A percentile compares a stretch with the other conserved stretches of the same genome.
phyloP scores from a whole-genome alignment of 1,140 invertebrate species.

The Caenorhabditis briggsae region DNA sequence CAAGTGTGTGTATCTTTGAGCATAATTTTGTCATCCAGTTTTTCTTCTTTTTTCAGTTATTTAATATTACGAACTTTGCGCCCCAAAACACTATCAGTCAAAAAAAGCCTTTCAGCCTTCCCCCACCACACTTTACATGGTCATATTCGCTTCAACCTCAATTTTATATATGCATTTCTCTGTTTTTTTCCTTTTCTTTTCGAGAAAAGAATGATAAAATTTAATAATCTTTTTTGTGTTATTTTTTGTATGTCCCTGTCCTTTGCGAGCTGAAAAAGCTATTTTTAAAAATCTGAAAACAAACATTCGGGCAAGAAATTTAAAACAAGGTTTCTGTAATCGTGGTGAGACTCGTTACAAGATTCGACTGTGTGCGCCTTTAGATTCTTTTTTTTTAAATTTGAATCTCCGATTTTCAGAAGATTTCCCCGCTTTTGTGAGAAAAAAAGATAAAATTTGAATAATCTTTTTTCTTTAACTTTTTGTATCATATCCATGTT shows the following conservation, averaged over 20 bases:
- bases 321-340: no score
- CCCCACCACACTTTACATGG: not conserved
- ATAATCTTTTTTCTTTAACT: no score
- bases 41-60: slow-evolving; percentile 1
- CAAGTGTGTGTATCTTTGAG: not conserved
- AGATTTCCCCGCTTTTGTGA: no score
- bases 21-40: not conserved
- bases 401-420: no score
- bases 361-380: no score
- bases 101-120: not conserved
- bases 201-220: not conserved
- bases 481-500: no score
- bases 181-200: not conserved
- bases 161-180: slow-evolving; percentile 35
- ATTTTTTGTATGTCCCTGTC: not conserved
- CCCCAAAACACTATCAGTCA: not conserved
- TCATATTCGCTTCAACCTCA: slow-evolving; percentile 46
- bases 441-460: no score
- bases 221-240: not conserved
- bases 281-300: no score
- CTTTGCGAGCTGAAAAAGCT: no score
- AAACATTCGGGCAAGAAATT: no score
- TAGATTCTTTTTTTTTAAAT: no score
- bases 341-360: no score
- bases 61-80: not conserved